Percentiles rank a stretch among this genome's conserved stretches.
phyloP scores from a whole-genome alignment of 2,888 invertebrate species.

The Hirtodrosophila alboralis region DNA sequence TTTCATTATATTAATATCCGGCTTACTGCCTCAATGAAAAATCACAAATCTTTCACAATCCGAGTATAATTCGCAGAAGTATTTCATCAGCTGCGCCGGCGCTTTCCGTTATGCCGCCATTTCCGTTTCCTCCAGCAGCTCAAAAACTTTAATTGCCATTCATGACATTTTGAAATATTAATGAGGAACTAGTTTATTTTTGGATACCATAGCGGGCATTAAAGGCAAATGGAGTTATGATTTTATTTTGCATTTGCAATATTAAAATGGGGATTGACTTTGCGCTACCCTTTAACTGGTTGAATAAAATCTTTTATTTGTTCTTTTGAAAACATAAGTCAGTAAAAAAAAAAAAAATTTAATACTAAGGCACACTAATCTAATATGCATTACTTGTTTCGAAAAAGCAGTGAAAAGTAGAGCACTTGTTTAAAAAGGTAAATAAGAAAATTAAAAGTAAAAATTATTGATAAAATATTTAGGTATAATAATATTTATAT shows the following conservation, averaged over 20 bases:
- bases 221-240: constrained; percentile 6
- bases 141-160: constrained; percentile 47
- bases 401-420: no score
- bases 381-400: no score
- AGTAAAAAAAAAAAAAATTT: no score
- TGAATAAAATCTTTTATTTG: no score
- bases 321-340: no score
- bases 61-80: constrained; percentile 19
- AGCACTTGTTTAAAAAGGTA: no score
- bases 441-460: no score
- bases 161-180: constrained; percentile 38
- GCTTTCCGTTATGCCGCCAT: constrained; percentile 29
- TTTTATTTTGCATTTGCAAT: background rate
- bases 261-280: background rate
- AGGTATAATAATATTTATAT: no score
- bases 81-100: constrained; percentile 26
- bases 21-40: constrained; percentile 25
- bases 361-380: no score
- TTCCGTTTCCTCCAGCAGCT: constrained; percentile 27
- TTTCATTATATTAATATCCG: constrained; percentile 58
- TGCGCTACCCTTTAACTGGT: background rate
- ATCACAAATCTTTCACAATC: constrained; percentile 35
- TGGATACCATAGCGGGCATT: background rate
- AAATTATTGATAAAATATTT: no score
- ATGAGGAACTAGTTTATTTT: constrained; percentile 32